These are phyloP conservation scores for Pissodes strobi DNA, from an alignment of 1,140 invertebrate genomes.

Conservation along the genomic window DNA sequence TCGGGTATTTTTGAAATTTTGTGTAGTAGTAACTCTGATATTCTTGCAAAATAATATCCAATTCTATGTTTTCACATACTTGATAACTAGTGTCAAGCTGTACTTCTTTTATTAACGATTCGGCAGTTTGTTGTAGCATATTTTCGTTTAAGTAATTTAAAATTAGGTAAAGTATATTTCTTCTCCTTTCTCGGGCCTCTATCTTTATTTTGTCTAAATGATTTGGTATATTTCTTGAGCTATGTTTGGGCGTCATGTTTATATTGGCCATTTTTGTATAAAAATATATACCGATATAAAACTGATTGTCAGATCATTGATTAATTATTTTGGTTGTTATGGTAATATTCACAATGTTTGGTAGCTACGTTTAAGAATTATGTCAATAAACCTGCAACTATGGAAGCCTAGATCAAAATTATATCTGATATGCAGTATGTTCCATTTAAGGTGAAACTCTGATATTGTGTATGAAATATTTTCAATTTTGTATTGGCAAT, in stretches of 20 bases:
- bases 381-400: constrained; percentile 1
- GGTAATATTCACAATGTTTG: background rate
- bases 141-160: constrained; percentile 75
- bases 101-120: constrained; percentile 70
- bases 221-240: constrained; percentile 23
- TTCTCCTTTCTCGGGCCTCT: constrained; percentile 67
- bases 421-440: too few species aligned
- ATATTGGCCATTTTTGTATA: constrained; percentile 20
- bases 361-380: background rate
- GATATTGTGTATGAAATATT: too few species aligned
- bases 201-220: constrained; percentile 61
- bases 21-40: constrained; percentile 85
- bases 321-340: background rate
- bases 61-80: constrained; percentile 89
- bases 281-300: background rate
- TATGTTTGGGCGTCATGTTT: constrained; percentile 24
- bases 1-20: constrained; percentile 85
- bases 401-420: too few species aligned
- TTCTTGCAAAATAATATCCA: constrained; percentile 85
- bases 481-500: too few species aligned
- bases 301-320: background rate
- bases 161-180: constrained; percentile 78
- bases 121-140: constrained; percentile 68
- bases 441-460: too few species aligned
- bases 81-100: constrained; percentile 66